A percentile compares a stretch with the other conserved stretches of the same genome.
Evolutionary conservation across 1,140 invertebrate genomes (phyloP).

Genomic region (Solenopsis fugax): DNA sequence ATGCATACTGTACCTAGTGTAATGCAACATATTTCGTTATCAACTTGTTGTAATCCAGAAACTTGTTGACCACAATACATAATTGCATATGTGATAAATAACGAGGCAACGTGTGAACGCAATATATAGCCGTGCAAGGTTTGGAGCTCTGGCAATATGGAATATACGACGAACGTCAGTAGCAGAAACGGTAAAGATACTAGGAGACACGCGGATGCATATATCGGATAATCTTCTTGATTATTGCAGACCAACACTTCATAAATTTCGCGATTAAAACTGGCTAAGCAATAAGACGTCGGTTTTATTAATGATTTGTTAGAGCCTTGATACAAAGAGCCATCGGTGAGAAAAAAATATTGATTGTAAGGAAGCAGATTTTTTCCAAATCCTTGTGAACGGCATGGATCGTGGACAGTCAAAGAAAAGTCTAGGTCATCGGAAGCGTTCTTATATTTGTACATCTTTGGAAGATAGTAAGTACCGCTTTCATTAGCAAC

Average conservation of each 20-base stretch:
- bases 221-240: background rate
- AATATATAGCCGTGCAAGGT: too few species aligned
- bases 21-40: conserved; percentile 82
- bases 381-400: too few species aligned
- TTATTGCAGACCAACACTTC: conserved; percentile 61
- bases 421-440: too few species aligned
- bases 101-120: too few species aligned
- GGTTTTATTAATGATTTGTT: conserved; percentile 2
- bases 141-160: conserved; percentile 85
- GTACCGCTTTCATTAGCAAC: too few species aligned
- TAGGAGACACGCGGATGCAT: conserved; percentile 80
- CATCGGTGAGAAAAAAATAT: too few species aligned
- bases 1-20: conserved; percentile 85
- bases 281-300: conserved; percentile 73
- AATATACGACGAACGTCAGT: conserved; percentile 86
- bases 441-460: too few species aligned
- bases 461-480: too few species aligned
- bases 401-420: too few species aligned
- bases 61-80: background rate
- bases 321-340: too few species aligned
- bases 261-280: conserved; percentile 7
- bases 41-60: conserved; percentile 66
- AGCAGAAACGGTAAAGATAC: conserved; percentile 87
- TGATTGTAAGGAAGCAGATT: too few species aligned
- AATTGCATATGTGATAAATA: too few species aligned